A percentile compares a stretch with the other conserved stretches of the same genome.
phyloP scores from a whole-genome alignment of 1,140 invertebrate species.

The Drosophila sturtevanti region DNA sequence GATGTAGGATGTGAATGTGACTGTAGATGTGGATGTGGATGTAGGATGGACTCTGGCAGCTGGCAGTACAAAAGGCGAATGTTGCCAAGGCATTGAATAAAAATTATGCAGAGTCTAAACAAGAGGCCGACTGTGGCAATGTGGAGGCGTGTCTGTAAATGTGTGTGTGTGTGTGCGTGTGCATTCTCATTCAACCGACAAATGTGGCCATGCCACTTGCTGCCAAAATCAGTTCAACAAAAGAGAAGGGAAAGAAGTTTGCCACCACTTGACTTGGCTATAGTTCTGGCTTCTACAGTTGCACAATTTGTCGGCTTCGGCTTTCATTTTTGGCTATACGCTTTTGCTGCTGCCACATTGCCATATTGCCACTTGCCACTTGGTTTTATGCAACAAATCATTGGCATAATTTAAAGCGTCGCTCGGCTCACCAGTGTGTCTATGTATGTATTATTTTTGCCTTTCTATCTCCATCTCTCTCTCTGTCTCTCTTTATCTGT shows the following conservation, averaged over 20 bases:
- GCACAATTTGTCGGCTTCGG: slow-evolving; percentile 27
- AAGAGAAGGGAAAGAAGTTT: background rate
- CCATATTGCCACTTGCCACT: slow-evolving; percentile 75
- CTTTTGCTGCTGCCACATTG: slow-evolving; percentile 28
- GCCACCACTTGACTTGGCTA: slow-evolving; percentile 62
- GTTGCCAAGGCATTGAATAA: slow-evolving; percentile 70
- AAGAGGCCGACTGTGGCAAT: slow-evolving; percentile 22
- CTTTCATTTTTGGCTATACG: slow-evolving; percentile 71
- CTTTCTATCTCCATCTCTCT: background rate
- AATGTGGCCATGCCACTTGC: slow-evolving; percentile 78
- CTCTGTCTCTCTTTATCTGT: background rate
- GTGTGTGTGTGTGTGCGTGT: slow-evolving; percentile 13
- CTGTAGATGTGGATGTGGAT: background rate
- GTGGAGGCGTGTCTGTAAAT: slow-evolving; percentile 4
- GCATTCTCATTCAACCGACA: slow-evolving; percentile 65
- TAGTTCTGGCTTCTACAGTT: slow-evolving; percentile 22
- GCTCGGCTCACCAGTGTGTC: slow-evolving; percentile 23
- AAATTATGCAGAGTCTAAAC: slow-evolving; percentile 73
- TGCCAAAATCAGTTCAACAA: slow-evolving; percentile 71
- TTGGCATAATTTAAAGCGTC: slow-evolving; percentile 78
- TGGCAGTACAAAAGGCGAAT: slow-evolving; percentile 33
- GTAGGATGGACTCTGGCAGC: slow-evolving; percentile 10
- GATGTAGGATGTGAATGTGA: background rate
- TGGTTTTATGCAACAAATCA: slow-evolving; percentile 80
- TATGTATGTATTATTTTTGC: slow-evolving; percentile 7